Conservation (phyloP, 2,888 invertebrate species). For the Phrixothrix hirtus region DNA sequence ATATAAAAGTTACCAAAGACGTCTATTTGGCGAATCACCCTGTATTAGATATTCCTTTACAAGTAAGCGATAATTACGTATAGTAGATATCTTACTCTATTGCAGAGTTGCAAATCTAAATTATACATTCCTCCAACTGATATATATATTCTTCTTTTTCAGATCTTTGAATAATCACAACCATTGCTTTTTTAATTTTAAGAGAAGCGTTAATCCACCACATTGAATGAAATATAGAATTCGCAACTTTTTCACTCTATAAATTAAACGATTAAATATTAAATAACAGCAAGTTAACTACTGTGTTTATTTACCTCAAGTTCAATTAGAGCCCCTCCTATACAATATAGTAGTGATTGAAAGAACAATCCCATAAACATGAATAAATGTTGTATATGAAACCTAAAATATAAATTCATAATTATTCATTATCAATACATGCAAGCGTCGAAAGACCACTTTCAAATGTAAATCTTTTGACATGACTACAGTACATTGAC, state of each 20-base stretch:
- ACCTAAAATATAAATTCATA: too few species aligned
- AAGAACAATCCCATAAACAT: not conserved
- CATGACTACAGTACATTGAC: too few species aligned
- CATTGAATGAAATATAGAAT: constrained; percentile 15
- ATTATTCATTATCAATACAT: too few species aligned
- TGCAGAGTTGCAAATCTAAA: constrained; percentile 19
- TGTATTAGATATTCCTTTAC: too few species aligned
- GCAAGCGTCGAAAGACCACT: too few species aligned
- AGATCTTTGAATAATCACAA: constrained; percentile 18
- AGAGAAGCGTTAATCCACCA: constrained; percentile 15
- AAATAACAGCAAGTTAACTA: not conserved
- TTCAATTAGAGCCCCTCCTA: not conserved
- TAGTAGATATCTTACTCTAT: not conserved
- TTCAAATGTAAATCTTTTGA: too few species aligned
- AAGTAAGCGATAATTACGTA: too few species aligned
- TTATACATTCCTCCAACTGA: constrained; percentile 18
- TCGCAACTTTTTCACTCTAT: constrained; percentile 14
- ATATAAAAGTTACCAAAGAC: too few species aligned
- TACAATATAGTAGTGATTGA: not conserved
- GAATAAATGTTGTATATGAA: not conserved
- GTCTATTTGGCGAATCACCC: too few species aligned
- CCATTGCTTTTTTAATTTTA: constrained; percentile 13
- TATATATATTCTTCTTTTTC: constrained; percentile 13
- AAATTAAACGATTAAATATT: not conserved
- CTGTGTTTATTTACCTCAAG: not conserved